phyloP scores from a whole-genome alignment of 2,888 invertebrate genomes.

The Hypena proboscidalis region DNA sequence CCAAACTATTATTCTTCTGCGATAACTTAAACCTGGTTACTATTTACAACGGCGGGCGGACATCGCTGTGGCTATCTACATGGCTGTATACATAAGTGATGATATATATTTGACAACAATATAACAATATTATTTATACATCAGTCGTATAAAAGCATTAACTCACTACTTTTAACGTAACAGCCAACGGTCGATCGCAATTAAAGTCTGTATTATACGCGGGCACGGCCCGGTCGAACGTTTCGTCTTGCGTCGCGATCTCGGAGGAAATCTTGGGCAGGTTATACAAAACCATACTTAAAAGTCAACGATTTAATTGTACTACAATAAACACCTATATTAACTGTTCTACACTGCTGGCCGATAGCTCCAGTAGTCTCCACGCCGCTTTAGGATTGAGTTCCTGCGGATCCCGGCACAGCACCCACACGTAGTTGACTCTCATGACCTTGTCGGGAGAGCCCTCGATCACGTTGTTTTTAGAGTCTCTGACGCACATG shows the following conservation, averaged over 20 bases:
- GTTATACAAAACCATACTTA: slow-evolving; percentile 54
- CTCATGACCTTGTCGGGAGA: slow-evolving; percentile 97
- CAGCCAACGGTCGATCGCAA: slow-evolving; percentile 23
- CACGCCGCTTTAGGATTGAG: slow-evolving; percentile 98
- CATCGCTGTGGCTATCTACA: slow-evolving; percentile 27
- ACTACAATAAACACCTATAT: slow-evolving; percentile 82
- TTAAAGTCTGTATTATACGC: slow-evolving; percentile 13
- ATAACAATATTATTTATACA: too few relatives aligned
- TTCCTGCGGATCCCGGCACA: slow-evolving; percentile 97
- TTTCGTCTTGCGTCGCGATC: slow-evolving; percentile 28
- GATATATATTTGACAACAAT: slow-evolving; percentile 26
- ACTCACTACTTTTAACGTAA: slow-evolving; percentile 28
- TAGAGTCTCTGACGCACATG: slow-evolving; percentile 94
- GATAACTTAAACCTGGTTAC: slow-evolving; percentile 32
- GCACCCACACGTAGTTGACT: slow-evolving; percentile 98
- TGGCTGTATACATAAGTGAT: slow-evolving; percentile 30
- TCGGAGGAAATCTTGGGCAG: slow-evolving; percentile 38
- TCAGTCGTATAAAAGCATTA: slow-evolving; percentile 21
- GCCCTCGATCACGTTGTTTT: slow-evolving; percentile 95
- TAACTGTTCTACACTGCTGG: slow-evolving; percentile 93
- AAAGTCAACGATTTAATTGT: slow-evolving; percentile 69
- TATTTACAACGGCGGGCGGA: slow-evolving; percentile 37
- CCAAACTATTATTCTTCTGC: slow-evolving; percentile 41
- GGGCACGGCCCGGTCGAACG: slow-evolving; percentile 13
- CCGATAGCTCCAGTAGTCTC: slow-evolving; percentile 96